Evolutionary conservation across 2,797 vertebrate genomes (phyloP), one percentile per base, ranked within the genome.

Genomic region (Macroramphosus scolopax): DNA sequence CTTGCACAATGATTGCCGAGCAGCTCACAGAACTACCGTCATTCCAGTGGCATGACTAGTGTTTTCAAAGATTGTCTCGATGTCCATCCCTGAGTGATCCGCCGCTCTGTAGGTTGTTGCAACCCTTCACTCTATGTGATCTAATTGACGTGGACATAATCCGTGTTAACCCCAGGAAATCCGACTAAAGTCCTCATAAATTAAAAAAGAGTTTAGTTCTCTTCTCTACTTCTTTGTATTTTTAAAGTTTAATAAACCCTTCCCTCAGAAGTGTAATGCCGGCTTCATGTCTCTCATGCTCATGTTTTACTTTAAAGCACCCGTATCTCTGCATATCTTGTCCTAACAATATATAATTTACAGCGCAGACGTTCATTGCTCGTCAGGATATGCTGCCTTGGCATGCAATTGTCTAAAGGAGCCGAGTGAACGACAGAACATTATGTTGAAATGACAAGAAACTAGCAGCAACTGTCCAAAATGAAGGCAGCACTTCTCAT

Each of bases 161-260:
- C 17, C 32, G 18, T 35, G 34, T 42, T 37, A 46, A 55, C 38
- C 1, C 15, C 41, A 51, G 6, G 8, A 34, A 41, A 45, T 34
- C 10, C 16, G 37, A 4, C 33, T 22, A 10, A 16, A 51, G 51
- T 51, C 16, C 15, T 51, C 17, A 5, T 18, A 29, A 32, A 50
- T 40, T 35, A 29, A 47, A 41, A 59, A 45, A 0, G 26, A 37
- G 33, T 18, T 33, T 38, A 26, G 18, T 16, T 28, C 5, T 48
- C 35, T 35, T 13, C 37, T 26, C 51, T 28, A 42, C 36, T 53
- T 51, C 33, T 51, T 48, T 49, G 12, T 56, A 51, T 52, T 17
- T 40, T 71, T 30, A 63, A 72, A 67, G 22, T 68, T 73, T 63
- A 38, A 77, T 40, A 51, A 31, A 12, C 4, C 15, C 25, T 17